Evolutionary conservation across 2,888 invertebrate species (phyloP).

Genomic region (Dioctria rufipes): DNA sequence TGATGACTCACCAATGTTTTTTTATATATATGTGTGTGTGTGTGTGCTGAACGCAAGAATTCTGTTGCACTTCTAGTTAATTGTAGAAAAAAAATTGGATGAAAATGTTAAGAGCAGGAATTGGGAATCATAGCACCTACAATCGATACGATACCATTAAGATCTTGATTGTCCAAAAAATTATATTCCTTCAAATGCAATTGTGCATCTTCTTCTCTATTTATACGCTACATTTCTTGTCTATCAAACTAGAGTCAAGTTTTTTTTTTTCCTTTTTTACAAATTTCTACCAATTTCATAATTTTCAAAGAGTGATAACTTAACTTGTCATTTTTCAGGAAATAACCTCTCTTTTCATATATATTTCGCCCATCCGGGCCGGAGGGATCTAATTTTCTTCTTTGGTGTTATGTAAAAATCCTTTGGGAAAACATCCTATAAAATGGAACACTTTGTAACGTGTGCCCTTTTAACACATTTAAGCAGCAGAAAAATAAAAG

Average conservation of each 20-base stretch:
- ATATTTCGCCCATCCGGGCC: background rate
- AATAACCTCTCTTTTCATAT: background rate
- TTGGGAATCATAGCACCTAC: conserved; percentile 54
- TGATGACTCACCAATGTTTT: conserved; percentile 7
- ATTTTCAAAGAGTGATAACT: background rate
- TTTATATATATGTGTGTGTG: background rate
- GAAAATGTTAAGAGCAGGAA: conserved; percentile 38
- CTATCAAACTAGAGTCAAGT: too few relatives aligned
- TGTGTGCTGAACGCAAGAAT: conserved; percentile 2
- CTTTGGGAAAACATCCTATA: conserved; percentile 35
- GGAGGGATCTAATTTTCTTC: conserved; percentile 31
- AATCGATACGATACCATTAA: background rate
- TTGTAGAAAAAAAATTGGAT: conserved; percentile 28
- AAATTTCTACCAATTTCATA: background rate
- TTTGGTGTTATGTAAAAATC: conserved; percentile 38
- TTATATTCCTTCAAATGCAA: background rate
- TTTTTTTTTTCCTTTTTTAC: too few relatives aligned
- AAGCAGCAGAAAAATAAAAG: background rate
- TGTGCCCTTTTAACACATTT: conserved; percentile 38
- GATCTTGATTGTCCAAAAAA: background rate
- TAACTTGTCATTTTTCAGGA: background rate
- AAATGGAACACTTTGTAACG: conserved; percentile 32
- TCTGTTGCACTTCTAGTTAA: conserved; percentile 32
- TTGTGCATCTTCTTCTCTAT: conserved; percentile 10
- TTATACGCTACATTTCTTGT: background rate